These are phyloP conservation scores for Formica aserva DNA, from an alignment of 2,888 invertebrate species.

Conservation along the genomic window DNA sequence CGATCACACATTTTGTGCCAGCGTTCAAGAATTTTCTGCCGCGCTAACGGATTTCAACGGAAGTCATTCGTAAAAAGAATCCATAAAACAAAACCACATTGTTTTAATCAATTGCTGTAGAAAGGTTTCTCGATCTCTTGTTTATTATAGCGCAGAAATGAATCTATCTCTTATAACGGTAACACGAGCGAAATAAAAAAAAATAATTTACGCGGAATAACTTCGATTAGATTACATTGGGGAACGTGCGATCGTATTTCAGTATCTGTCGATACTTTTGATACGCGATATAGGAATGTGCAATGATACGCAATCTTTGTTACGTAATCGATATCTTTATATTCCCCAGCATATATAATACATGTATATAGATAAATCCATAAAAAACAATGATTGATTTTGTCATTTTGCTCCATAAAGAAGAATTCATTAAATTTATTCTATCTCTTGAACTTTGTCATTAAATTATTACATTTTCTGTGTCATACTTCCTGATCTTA, in stretches of 20 bases:
- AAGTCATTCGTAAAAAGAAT: background rate
- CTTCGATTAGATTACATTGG: slow-evolving; percentile 5
- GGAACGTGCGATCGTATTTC: slow-evolving; percentile 76
- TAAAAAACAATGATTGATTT: slow-evolving; percentile 6
- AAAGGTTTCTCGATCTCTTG: background rate
- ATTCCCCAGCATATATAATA: slow-evolving; percentile 15
- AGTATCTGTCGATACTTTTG: slow-evolving; percentile 72
- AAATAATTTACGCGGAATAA: background rate
- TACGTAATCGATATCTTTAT: slow-evolving; percentile 55
- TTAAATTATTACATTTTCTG: slow-evolving; percentile 52
- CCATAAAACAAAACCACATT: background rate
- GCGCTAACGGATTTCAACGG: background rate
- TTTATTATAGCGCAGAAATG: background rate
- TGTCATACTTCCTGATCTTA: slow-evolving; percentile 77
- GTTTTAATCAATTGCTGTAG: background rate
- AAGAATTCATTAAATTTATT: background rate
- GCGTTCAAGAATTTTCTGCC: slow-evolving; percentile 23
- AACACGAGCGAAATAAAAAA: background rate
- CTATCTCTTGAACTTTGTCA: slow-evolving; percentile 35
- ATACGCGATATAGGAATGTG: slow-evolving; percentile 11
- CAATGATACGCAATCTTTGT: slow-evolving; percentile 52
- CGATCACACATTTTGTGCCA: background rate
- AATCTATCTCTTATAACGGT: background rate
- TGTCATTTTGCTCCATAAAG: background rate
- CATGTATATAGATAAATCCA: slow-evolving; percentile 24